Evolutionary conservation across 1,140 invertebrate genomes (phyloP), one percentile per base, ranked within the genome.

Genomic region (Pseudomyrmex dendroicus): DNA sequence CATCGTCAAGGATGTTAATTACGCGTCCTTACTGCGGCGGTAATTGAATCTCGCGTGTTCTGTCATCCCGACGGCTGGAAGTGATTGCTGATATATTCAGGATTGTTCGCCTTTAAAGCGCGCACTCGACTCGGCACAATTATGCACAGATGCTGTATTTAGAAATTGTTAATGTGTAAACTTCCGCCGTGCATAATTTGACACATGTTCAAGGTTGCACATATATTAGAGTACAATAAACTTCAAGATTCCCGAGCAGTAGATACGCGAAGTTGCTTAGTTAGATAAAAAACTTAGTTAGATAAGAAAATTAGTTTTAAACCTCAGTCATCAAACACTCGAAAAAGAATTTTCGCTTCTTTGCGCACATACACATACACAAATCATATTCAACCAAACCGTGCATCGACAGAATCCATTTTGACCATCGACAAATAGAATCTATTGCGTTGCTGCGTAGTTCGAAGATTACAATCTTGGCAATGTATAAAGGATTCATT

Each of bases 1-100:
- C 68, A 57, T 82, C 77, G 61, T 82, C 76, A 82, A 82, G 73
- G 83, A 84, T 84, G 72, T 82, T 84, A 82, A 84, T 84, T 82
- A 73, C 59, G 56, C 54, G 22, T 73, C 48, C 52, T 77, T 63
- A 25, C 35, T 52, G 46, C 59, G 15, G 22, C 15, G 59, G 56
- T 82, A 82, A 84, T 82, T 84, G 76, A 52, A 82, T 84, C 77
- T n/a, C 35, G 20, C 54, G 52, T 61, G 17, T 78, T 80, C 63
- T 54, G 46, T 70, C 35, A 15, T 17, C n/a, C 22, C 50, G 17
- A 17, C 25, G 17, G 20, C 80, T 64, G 22, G 64, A 77, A 70
- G 35, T 48, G 74, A 12, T 57, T 20, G 12, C 25, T 59, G 52
- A 78, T 15, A 20, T 57, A 70, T 70, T 70, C 44, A 15, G 44